Conservation (phyloP, 2,113 vertebrate genomes). For the Ellobius talpinus region DNA sequence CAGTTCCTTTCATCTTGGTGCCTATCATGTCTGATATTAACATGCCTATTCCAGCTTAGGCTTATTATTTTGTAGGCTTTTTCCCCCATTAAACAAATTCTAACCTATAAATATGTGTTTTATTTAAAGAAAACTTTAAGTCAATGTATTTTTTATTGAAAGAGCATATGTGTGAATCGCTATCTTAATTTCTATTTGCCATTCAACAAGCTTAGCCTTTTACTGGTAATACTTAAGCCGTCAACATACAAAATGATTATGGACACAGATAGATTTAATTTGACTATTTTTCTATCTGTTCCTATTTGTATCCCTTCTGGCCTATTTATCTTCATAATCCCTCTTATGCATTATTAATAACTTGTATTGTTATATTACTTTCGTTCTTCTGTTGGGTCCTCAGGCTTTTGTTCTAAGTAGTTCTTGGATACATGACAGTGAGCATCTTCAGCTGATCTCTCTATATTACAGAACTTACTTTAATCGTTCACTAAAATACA, state of each 20-base stretch:
- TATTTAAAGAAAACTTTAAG: slow-evolving; percentile 11
- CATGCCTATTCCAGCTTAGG: background rate
- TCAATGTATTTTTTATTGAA: background rate
- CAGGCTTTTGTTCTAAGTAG: background rate
- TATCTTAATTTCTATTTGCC: background rate
- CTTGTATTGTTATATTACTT: background rate
- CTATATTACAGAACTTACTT: background rate
- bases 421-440: background rate
- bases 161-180: background rate
- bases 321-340: background rate
- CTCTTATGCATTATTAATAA: background rate
- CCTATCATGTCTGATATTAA: background rate
- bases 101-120: background rate
- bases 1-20: background rate
- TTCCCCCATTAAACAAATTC: background rate
- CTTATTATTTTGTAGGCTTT: background rate
- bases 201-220: background rate
- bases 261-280: background rate
- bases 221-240: background rate
- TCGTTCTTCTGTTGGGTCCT: background rate
- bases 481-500: background rate
- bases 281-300: background rate
- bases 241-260: background rate
- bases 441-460: background rate
- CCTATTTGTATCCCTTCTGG: background rate